Conservation (phyloP, 1,140 invertebrate genomes). For the Trichogramma pretiosum region DNA sequence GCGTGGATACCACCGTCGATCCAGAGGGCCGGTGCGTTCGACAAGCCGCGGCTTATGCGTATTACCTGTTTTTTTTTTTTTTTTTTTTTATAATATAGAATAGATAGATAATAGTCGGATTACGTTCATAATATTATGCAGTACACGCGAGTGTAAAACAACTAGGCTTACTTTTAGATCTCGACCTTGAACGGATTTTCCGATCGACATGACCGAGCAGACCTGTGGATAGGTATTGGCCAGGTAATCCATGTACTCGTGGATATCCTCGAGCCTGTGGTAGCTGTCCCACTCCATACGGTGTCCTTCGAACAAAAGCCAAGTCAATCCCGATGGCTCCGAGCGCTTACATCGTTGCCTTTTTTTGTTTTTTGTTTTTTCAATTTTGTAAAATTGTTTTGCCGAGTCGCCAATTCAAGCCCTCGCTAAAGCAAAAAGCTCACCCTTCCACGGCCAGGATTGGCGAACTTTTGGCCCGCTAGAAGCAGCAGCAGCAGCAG, state of each 20-base stretch:
- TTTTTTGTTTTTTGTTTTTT: too few relatives aligned
- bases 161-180: conserved; percentile 53
- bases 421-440: conserved; percentile 27
- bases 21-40: conserved; percentile 42
- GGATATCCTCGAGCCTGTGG: conserved; percentile 62
- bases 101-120: too few relatives aligned
- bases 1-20: conserved; percentile 65
- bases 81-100: conserved; percentile 6
- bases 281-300: conserved; percentile 73
- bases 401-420: neutral
- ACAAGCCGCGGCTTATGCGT: conserved; percentile 51
- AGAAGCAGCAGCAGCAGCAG: too few relatives aligned
- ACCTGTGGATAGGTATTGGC: conserved; percentile 64
- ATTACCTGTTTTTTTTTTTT: conserved; percentile 47
- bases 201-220: conserved; percentile 64
- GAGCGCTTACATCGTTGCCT: too few relatives aligned
- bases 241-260: conserved; percentile 66
- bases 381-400: neutral
- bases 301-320: conserved; percentile 61
- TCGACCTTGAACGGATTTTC: conserved; percentile 64
- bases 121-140: too few relatives aligned
- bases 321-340: too few relatives aligned
- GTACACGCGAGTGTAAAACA: too few relatives aligned
- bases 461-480: too few relatives aligned
- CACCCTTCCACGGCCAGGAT: conserved; percentile 36